These are phyloP conservation scores for Lucifuga dentata DNA, from an alignment of 2,113 vertebrate genomes.

Conservation along the genomic window DNA sequence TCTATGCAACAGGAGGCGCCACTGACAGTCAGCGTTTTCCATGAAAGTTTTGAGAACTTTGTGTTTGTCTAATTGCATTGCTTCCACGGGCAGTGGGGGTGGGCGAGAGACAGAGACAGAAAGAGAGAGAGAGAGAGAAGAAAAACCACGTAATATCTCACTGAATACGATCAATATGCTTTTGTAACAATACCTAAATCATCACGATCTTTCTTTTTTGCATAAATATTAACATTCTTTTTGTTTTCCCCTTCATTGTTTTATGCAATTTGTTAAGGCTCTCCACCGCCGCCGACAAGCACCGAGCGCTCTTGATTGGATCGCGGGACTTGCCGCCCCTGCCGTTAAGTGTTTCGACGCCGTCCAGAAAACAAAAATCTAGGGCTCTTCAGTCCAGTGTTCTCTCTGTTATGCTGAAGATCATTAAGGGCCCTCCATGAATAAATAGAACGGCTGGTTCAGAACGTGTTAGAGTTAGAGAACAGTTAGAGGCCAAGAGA, in stretches of 20 bases:
- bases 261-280: constrained; percentile 64
- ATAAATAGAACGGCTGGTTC: constrained; percentile 68
- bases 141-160: no score
- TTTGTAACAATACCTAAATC: background rate
- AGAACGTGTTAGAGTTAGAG: constrained; percentile 45
- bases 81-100: constrained; percentile 69
- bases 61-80: constrained; percentile 83
- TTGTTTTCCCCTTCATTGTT: constrained; percentile 61
- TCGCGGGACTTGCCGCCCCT: constrained; percentile 64
- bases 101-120: constrained; percentile 9
- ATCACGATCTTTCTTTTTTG: constrained; percentile 8
- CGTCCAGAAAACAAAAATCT: constrained; percentile 68
- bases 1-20: constrained; percentile 45
- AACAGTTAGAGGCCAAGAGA: constrained; percentile 7
- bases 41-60: constrained; percentile 63
- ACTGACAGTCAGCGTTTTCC: constrained; percentile 67
- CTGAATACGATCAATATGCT: background rate
- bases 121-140: background rate
- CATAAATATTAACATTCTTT: constrained; percentile 38
- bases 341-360: constrained; percentile 65
- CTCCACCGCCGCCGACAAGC: constrained; percentile 73
- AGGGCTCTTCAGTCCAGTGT: constrained; percentile 72
- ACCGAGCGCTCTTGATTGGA: constrained; percentile 68
- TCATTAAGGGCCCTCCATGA: constrained; percentile 73
- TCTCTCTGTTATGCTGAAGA: constrained; percentile 56